These are phyloP conservation scores for Melanotaenia boesemani DNA, from an alignment of 2,797 vertebrate species.

Conservation along the genomic window DNA sequence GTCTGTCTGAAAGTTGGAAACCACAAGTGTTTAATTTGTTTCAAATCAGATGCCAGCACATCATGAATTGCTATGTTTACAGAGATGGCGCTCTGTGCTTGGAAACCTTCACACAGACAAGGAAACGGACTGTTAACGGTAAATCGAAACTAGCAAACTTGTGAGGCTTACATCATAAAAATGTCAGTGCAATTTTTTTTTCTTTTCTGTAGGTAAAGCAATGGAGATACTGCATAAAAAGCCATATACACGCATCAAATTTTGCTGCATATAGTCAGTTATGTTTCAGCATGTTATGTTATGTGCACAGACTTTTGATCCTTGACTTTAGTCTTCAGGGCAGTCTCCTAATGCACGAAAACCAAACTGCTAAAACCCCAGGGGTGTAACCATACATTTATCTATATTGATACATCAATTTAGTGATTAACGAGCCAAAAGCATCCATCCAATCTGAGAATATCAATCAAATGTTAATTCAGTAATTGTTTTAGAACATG, in stretches of 20 bases:
- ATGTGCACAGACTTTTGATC: neutral
- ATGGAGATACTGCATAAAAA: neutral
- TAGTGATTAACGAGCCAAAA: too few relatives aligned
- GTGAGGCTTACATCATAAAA: neutral
- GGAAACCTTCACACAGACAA: slow-evolving; percentile 9
- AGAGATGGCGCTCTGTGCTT: slow-evolving; percentile 2
- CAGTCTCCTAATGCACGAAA: neutral
- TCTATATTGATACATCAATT: too few relatives aligned
- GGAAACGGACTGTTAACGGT: neutral
- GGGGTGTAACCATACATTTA: too few relatives aligned
- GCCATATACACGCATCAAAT: neutral
- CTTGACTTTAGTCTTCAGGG: neutral
- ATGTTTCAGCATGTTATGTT: neutral
- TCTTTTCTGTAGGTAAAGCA: neutral
- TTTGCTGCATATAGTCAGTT: neutral
- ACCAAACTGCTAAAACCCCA: too few relatives aligned
- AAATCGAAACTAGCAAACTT: neutral
- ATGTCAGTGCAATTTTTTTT: neutral
- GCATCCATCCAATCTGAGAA: too few relatives aligned
- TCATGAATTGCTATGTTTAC: slow-evolving; percentile 10
- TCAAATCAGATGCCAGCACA: neutral
- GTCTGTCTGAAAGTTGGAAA: neutral
- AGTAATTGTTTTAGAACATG: too few relatives aligned
- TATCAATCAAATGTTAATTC: too few relatives aligned
- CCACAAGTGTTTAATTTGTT: neutral